Base-by-base conservation (phyloP, 2,797 vertebrate species). In the Apogon talboti region DNA sequence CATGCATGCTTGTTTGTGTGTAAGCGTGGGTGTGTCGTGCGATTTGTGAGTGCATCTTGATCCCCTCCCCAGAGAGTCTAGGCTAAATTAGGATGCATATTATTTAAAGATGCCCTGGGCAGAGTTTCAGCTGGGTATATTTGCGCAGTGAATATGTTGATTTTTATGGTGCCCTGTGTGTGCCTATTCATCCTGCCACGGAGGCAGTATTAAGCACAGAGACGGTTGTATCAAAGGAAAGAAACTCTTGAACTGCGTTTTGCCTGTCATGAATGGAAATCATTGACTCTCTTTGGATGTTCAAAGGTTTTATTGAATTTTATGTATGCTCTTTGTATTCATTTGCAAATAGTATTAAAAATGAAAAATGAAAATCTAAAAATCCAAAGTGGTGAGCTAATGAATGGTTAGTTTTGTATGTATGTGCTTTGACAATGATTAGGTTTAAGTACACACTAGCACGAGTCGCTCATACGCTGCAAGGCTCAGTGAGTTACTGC, bases 11-110 rank as follows among this genome's bases (percentile, higher is more conserved):
- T 46, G 55, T 57, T 61, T 83, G 68, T 80, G 69, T 86, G 64
- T 44, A 47, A 76, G 74, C 49, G 54, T 71, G 78, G 79, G 82
- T 71, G 83, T 87, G 78, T 87, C 84, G 76, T 66, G 81, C 57
- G 47, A 87, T 89, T 89, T 90, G 80, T 79, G 72, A 79, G 74
- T 86, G 82, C 85, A 85, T 89, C 78, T 77, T 86, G 85, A 88
- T 86, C 78, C 78, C 53, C 40, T 81, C 85, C 81, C 82, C 72
- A 52, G 84, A 88, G 84, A 82, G 51, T 58, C 61, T 44, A 74
- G 73, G 78, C 87, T 92, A 91, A 90, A 89, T 88, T 87, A 81
- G 82, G 84, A 87, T 87, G 81, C 88, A 84, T 88, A 89, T 91
- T 90, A 90, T 91, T 92, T 89, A 89, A 92, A 87, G 82, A 85